These are phyloP conservation scores for Armadillidium nasatum DNA, from an alignment of 1,140 invertebrate genomes.

Conservation along the genomic window DNA sequence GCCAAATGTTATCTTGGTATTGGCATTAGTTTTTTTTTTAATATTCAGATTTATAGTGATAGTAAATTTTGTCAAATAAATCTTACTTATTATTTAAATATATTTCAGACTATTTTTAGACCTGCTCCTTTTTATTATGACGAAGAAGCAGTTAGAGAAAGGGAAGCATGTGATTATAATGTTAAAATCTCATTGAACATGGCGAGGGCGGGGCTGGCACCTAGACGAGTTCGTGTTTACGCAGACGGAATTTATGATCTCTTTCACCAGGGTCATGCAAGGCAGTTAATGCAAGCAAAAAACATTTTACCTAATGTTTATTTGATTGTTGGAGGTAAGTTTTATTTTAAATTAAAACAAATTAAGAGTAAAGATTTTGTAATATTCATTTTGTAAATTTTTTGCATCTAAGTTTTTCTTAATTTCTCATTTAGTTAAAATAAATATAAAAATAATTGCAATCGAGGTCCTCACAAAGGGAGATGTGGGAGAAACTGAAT, in stretches of 20 bases:
- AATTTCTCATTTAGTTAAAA: too few relatives aligned
- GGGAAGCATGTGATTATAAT: conserved; percentile 75
- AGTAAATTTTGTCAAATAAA: too few relatives aligned
- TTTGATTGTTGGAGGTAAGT: conserved; percentile 91
- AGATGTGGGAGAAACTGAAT: too few relatives aligned
- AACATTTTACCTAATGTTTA: conserved; percentile 95
- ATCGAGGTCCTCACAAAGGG: too few relatives aligned
- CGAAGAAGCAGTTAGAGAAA: conserved; percentile 66
- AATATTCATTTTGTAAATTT: background rate
- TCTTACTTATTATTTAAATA: background rate
- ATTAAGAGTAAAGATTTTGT: background rate
- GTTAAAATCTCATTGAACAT: conserved; percentile 74
- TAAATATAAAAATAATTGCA: too few relatives aligned
- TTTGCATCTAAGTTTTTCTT: background rate
- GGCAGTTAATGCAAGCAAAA: conserved; percentile 96
- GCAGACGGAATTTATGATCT: conserved; percentile 97
- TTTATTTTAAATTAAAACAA: background rate
- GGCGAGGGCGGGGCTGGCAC: conserved; percentile 67
- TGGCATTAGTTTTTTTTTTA: too few relatives aligned
- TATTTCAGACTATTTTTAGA: conserved; percentile 55
- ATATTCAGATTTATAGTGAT: too few relatives aligned
- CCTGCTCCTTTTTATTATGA: conserved; percentile 88
- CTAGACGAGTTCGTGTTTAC: conserved; percentile 73
- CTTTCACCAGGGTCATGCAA: conserved; percentile 93
- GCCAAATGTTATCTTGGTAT: too few relatives aligned